phyloP scores from a whole-genome alignment of 2,888 invertebrate genomes.

The Lepidocyrtoides sp. region DNA sequence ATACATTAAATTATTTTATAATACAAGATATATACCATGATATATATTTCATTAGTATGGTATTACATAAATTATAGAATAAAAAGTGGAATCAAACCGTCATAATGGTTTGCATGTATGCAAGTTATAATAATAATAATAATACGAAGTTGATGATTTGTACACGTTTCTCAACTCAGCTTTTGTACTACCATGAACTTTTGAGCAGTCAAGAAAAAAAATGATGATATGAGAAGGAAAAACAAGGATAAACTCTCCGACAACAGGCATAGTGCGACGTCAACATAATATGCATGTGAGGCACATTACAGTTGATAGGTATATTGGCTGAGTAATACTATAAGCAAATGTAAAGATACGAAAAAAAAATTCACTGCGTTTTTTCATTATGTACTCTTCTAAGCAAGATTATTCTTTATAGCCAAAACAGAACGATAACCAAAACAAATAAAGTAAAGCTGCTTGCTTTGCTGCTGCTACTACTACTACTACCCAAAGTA shows the following conservation, averaged over 20 bases:
- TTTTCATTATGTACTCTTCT: neutral
- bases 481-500: neutral
- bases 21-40: neutral
- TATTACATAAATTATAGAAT: slow-evolving; percentile 2
- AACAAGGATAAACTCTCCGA: slow-evolving; percentile 75
- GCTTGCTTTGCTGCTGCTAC: neutral
- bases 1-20: neutral
- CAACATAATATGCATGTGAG: neutral
- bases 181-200: slow-evolving; percentile 81
- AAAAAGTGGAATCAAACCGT: neutral
- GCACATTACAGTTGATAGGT: neutral
- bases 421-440: slow-evolving; percentile 31
- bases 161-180: slow-evolving; percentile 72
- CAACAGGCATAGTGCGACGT: slow-evolving; percentile 57
- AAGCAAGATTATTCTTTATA: slow-evolving; percentile 36
- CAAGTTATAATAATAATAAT: neutral
- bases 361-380: neutral
- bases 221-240: slow-evolving; percentile 73
- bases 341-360: slow-evolving; percentile 2
- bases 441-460: slow-evolving; percentile 43
- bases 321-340: neutral
- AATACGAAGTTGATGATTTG: slow-evolving; percentile 13
- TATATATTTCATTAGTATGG: neutral
- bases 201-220: slow-evolving; percentile 66
- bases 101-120: neutral